A percentile compares a stretch with the other conserved stretches of the same genome.
phyloP scores from a whole-genome alignment of 92 coral and sea anemone species.

The Phymanthus crucifer region DNA sequence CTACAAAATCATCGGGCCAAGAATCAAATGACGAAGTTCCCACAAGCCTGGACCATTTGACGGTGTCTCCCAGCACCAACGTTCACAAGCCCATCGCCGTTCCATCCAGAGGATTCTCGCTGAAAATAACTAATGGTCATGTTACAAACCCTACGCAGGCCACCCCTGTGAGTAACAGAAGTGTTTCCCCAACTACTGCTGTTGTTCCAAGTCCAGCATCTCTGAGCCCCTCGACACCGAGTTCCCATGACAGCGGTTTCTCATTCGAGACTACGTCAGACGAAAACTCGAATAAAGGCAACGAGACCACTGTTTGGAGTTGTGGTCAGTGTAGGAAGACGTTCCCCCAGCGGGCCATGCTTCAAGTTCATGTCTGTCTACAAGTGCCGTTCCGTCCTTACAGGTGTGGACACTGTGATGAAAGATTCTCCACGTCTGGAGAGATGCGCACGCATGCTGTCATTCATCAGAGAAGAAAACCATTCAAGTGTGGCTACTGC shows the following conservation, averaged over 20 bases:
- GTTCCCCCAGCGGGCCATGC: conserved; percentile 78
- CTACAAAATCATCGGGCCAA: conserved; percentile 1
- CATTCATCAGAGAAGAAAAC: conserved; percentile 91
- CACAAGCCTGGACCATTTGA: neutral
- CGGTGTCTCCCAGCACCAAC: neutral
- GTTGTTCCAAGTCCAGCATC: conserved; percentile 16
- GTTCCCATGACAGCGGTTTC: conserved; percentile 24
- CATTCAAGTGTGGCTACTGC: conserved; percentile 96
- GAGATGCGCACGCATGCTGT: conserved; percentile 98
- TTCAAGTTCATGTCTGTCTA: conserved; percentile 82
- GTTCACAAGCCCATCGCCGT: conserved; percentile 5
- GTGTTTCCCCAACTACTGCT: neutral
- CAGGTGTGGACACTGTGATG: conserved; percentile 93
- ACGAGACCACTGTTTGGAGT: conserved; percentile 72
- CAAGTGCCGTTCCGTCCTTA: conserved; percentile 76
- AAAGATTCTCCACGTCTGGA: conserved; percentile 67
- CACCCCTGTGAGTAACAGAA: neutral
- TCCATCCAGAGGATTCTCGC: conserved; percentile 25
- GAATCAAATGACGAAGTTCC: neutral
- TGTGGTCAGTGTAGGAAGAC: conserved; percentile 92
- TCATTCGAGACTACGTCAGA: neutral
- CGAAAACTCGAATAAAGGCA: conserved; percentile 22
- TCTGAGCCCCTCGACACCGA: neutral
- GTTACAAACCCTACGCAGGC: neutral
- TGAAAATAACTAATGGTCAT: conserved; percentile 22